These are phyloP conservation scores for Mermis nigrescens DNA, from an alignment of 2,888 invertebrate species.

Conservation along the genomic window DNA sequence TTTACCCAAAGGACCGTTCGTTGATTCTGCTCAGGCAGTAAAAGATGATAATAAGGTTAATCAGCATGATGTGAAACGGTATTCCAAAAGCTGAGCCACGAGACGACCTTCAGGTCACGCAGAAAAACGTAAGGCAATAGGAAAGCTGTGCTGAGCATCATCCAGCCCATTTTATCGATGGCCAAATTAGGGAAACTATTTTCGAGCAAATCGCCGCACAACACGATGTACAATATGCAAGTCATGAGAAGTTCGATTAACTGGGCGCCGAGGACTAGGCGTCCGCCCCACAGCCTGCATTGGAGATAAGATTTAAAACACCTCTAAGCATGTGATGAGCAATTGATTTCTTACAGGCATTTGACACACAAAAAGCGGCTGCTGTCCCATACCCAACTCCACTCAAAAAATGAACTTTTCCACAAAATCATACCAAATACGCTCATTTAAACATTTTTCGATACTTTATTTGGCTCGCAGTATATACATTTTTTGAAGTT, in stretches of 20 bases:
- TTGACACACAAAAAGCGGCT: too few relatives aligned
- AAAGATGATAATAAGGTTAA: constrained; percentile 83
- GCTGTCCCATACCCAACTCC: too few relatives aligned
- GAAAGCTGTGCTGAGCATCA: constrained; percentile 87
- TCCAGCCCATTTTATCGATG: constrained; percentile 86
- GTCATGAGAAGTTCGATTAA: constrained; percentile 94
- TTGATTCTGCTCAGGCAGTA: constrained; percentile 79
- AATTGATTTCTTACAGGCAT: too few relatives aligned
- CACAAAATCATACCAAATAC: too few relatives aligned
- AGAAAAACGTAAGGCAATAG: too few relatives aligned
- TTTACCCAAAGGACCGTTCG: too few relatives aligned
- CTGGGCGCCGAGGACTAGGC: constrained; percentile 64
- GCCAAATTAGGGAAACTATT: constrained; percentile 50
- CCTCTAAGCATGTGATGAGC: too few relatives aligned
- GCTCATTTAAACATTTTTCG: too few relatives aligned
- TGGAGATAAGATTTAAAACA: too few relatives aligned
- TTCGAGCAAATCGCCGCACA: constrained; percentile 86
- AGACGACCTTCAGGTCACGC: constrained; percentile 76
- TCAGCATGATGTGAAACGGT: constrained; percentile 92
- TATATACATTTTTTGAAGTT: too few relatives aligned
- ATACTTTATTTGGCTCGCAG: too few relatives aligned
- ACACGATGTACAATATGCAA: constrained; percentile 90
- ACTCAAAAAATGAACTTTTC: too few relatives aligned
- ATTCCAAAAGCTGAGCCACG: constrained; percentile 89
- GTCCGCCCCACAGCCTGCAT: constrained; percentile 49